Evolutionary conservation across 1,140 invertebrate genomes (phyloP).

Genomic region (Diachasmimorpha longicaudata): DNA sequence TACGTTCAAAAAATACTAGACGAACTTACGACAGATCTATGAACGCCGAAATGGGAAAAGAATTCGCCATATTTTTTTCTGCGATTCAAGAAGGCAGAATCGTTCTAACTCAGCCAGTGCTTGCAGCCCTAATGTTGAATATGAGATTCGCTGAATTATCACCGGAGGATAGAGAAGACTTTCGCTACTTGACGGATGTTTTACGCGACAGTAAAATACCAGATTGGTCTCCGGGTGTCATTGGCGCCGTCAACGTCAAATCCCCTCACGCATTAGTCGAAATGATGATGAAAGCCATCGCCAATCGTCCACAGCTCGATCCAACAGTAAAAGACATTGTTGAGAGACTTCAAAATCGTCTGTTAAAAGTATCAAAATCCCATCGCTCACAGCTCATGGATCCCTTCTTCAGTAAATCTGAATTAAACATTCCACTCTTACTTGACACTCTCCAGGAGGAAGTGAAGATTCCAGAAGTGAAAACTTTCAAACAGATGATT

Average conservation of each 20-base stretch:
- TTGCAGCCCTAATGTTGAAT: slow-evolving; percentile 23
- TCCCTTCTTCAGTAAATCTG: slow-evolving; percentile 18
- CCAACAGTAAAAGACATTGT: background rate
- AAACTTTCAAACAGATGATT: slow-evolving; percentile 13
- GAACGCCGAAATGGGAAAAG: slow-evolving; percentile 8
- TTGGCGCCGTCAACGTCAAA: slow-evolving; percentile 6
- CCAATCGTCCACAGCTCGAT: slow-evolving; percentile 9
- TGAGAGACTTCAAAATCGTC: background rate
- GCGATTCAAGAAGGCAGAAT: slow-evolving; percentile 21
- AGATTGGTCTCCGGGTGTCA: slow-evolving; percentile 24
- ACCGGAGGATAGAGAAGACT: slow-evolving; percentile 23
- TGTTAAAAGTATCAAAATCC: background rate
- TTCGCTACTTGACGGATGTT: slow-evolving; percentile 23
- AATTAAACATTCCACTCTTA: slow-evolving; percentile 26
- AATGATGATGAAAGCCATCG: slow-evolving; percentile 13
- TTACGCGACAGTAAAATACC: slow-evolving; percentile 25
- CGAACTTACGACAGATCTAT: slow-evolving; percentile 11
- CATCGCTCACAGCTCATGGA: slow-evolving; percentile 16
- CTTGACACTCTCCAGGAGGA: slow-evolving; percentile 1
- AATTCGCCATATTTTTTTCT: slow-evolving; percentile 25
- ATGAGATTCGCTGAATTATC: slow-evolving; percentile 25
- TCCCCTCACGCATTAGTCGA: slow-evolving; percentile 26
- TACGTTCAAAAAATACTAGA: background rate
- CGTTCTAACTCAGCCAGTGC: slow-evolving; percentile 27
- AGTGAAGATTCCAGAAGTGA: slow-evolving; percentile 17